Base-by-base conservation (phyloP, 2,113 vertebrate genomes). In the Malurus alboscapulatus region DNA sequence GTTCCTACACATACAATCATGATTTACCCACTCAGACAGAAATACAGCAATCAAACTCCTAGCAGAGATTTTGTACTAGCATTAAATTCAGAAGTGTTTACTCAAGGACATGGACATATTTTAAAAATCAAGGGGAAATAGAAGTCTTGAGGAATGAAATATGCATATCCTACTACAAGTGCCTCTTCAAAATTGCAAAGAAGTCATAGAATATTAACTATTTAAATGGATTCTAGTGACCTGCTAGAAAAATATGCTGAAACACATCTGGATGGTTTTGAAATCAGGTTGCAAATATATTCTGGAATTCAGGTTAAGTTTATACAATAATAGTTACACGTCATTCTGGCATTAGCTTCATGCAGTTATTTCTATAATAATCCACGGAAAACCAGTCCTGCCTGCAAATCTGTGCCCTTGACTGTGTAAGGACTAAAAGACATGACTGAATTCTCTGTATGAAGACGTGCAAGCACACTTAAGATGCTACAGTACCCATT, bases 11-110 rank as follows among this genome's bases (percentile, higher is more conserved):
- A 3, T n/a, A 92, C 51, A 47, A 48, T 3, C 68, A 42, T 61
- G 55, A 93, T 91, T 91, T 66, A 75, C 20, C 40, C 75, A 84
- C 80, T 95, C 61, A 72, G 75, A 86, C 30, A 76, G 83, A 94
- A 94, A 79, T 20, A 73, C 57, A 87, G 75, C 88, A 93, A 90
- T 90, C 57, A 92, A 67, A 61, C 30, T 90, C 92, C 72, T 51
- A 72, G 92, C 63, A 90, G 90, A 94, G 72, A 68, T 63, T 32
- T 36, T 6, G 7, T n/a, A 79, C 38, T 76, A 90, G 83, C 79
- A 92, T 83, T 72, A 71, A 78, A 76, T 65, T 82, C 75, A 19
- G 32, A 91, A 84, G 59, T 87, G 63, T 82, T 92, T 95, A 88
- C 73, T 85, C 68, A 80, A 88, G 80, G 84, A 95, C 42, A 73